Evolutionary conservation across 2,797 vertebrate species (phyloP).

Genomic region (Gallinago solitaria): DNA sequence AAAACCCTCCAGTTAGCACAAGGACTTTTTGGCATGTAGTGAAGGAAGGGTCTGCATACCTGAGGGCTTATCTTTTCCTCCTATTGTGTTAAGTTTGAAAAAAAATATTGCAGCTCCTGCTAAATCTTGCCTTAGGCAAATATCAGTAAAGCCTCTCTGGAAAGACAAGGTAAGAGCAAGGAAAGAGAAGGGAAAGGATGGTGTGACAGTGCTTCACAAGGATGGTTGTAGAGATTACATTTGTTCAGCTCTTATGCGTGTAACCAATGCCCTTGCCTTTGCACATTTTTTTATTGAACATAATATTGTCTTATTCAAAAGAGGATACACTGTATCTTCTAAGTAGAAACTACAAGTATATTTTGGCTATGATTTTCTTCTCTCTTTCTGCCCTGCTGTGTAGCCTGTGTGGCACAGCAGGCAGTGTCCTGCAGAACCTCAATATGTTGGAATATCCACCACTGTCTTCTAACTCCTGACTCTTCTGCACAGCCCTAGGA

Average conservation of each 20-base stretch:
- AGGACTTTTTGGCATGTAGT: not conserved
- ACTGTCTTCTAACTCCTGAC: not conserved
- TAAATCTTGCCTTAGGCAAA: not conserved
- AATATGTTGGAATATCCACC: not conserved
- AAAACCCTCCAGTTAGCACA: not conserved
- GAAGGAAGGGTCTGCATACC: not conserved
- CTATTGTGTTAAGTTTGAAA: not conserved
- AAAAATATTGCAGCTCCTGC: not conserved
- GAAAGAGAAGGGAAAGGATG: not conserved
- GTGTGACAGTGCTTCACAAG: not conserved
- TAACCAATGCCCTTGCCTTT: not conserved
- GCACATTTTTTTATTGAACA: not conserved
- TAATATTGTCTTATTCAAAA: not conserved
- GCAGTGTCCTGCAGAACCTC: not conserved
- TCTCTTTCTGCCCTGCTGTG: not conserved
- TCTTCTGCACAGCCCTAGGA: not conserved
- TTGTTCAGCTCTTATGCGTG: not conserved
- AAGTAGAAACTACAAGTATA: not conserved
- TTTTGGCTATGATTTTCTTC: not conserved
- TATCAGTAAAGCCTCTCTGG: not conserved
- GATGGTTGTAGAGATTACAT: not conserved
- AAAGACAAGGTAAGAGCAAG: not conserved
- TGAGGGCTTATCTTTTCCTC: not conserved
- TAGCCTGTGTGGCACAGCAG: not conserved
- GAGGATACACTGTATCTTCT: not conserved